These are phyloP conservation scores for cat (Felis catus) DNA, from an alignment of 2,113 vertebrate genomes.

Conservation along the genomic window F.catus_Fca126_mat1.0 CM031417.1:50098001-50098500, in stretches of 20 bases:
- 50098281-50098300: neutral
- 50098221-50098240: neutral
- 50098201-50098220: neutral
- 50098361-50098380: neutral
- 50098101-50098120: conserved; percentile 93
- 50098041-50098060: conserved; percentile 99
- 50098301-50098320: neutral
- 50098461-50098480: neutral
- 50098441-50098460: neutral
- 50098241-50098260: neutral
- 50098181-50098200: neutral
- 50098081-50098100: conserved; percentile 98
- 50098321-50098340: neutral
- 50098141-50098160: neutral
- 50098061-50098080: conserved; percentile 97
- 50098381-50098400: neutral
- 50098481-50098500: neutral
- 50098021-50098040: conserved; percentile 98
- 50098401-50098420: neutral
- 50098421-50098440: neutral
- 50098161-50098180: neutral
- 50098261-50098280: neutral
- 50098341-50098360: neutral
- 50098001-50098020: conserved; percentile 96
- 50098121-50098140: conserved; percentile 36